Evolutionary conservation across 1,140 invertebrate genomes (phyloP).

Genomic region (Microplitis mediator): DNA sequence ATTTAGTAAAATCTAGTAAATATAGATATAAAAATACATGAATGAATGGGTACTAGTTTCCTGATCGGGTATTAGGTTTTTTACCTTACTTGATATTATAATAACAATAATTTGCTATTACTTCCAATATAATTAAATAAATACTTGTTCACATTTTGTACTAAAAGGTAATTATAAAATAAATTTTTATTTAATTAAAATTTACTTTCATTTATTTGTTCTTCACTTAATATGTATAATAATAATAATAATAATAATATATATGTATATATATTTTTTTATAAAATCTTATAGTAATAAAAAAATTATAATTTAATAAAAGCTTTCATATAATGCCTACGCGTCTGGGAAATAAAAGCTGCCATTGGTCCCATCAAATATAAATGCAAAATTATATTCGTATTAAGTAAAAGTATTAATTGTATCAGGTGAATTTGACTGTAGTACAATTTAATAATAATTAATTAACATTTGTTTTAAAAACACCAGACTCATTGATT

Average conservation of each 20-base stretch:
- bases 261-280: neutral
- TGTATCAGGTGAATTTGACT: slow-evolving; percentile 9
- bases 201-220: neutral
- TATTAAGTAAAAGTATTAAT: neutral
- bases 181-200: neutral
- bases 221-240: neutral
- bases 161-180: neutral
- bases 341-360: neutral
- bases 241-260: neutral
- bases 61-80: too few relatives aligned
- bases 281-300: neutral
- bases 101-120: too few relatives aligned
- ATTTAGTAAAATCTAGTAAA: too few relatives aligned
- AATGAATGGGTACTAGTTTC: too few relatives aligned
- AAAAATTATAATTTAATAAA: neutral
- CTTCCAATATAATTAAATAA: too few relatives aligned
- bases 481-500: slow-evolving; percentile 49
- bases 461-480: slow-evolving; percentile 50
- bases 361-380: slow-evolving; percentile 20
- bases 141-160: too few relatives aligned
- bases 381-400: slow-evolving; percentile 20
- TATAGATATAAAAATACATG: too few relatives aligned
- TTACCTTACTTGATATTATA: too few relatives aligned
- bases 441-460: neutral
- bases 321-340: neutral